phyloP scores from a whole-genome alignment of 2,797 vertebrate genomes.

The Chrysocyon brachyurus region DNA sequence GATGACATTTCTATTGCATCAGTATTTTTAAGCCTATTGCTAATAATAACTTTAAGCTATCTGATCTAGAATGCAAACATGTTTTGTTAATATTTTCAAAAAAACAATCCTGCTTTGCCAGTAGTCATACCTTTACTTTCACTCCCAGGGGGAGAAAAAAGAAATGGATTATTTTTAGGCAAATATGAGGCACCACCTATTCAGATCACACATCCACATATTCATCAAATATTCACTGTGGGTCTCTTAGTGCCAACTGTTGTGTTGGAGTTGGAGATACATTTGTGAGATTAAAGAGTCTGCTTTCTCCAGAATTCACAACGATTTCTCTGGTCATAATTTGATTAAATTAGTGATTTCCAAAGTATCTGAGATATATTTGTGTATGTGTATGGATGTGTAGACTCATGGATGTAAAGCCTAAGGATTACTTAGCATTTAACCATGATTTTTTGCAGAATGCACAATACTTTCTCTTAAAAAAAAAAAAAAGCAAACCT shows the following conservation, averaged over 20 bases:
- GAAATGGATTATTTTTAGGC: slow-evolving; percentile 57
- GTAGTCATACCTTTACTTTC: not conserved
- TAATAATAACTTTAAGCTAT: slow-evolving; percentile 64
- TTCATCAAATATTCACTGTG: slow-evolving; percentile 8
- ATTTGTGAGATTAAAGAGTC: slow-evolving; percentile 19
- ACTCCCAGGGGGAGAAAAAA: not conserved
- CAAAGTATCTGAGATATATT: not conserved
- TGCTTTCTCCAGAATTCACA: not conserved
- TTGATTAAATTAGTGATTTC: not conserved
- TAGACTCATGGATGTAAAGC: not conserved
- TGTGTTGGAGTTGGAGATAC: not conserved
- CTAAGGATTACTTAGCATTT: slow-evolving; percentile 38
- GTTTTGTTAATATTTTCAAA: slow-evolving; percentile 46
- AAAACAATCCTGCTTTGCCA: not conserved
- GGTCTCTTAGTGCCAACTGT: not conserved
- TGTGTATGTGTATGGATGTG: not conserved
- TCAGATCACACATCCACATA: slow-evolving; percentile 17
- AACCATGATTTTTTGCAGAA: not conserved
- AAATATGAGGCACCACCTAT: not conserved
- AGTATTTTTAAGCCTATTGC: slow-evolving; percentile 54
- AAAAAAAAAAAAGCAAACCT: not conserved
- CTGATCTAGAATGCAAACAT: slow-evolving; percentile 52
- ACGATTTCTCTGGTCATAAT: not conserved
- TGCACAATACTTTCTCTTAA: not conserved
- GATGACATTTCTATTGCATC: slow-evolving; percentile 46